Conservation (phyloP, 2,113 vertebrate genomes). For the Channa argus region DNA sequence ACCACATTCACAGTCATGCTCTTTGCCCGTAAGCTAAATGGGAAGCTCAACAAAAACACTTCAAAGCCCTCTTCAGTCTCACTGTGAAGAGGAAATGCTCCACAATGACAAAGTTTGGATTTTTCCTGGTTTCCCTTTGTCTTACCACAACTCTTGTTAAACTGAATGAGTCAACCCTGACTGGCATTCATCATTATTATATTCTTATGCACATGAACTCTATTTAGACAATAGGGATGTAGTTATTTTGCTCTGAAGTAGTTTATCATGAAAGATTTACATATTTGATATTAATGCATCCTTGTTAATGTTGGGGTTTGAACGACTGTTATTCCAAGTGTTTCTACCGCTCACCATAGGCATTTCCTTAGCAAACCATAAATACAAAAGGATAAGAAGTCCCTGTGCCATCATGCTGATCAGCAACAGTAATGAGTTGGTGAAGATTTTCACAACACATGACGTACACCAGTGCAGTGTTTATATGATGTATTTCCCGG, state of each 20-base stretch:
- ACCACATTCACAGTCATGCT: slow-evolving; percentile 56
- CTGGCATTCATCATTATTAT: slow-evolving; percentile 26
- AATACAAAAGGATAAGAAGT: slow-evolving; percentile 7
- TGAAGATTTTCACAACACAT: neutral
- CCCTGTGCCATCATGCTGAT: slow-evolving; percentile 12
- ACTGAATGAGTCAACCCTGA: slow-evolving; percentile 48
- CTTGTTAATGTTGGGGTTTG: slow-evolving; percentile 16
- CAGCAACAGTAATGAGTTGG: slow-evolving; percentile 27
- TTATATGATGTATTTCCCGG: slow-evolving; percentile 42
- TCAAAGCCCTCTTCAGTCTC: slow-evolving; percentile 60
- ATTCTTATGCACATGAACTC: slow-evolving; percentile 5
- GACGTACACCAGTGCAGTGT: neutral
- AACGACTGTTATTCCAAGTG: slow-evolving; percentile 53
- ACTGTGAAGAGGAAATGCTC: slow-evolving; percentile 59
- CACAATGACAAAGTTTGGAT: slow-evolving; percentile 66
- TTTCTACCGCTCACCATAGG: slow-evolving; percentile 14
- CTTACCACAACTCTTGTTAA: slow-evolving; percentile 60
- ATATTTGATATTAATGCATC: slow-evolving; percentile 15
- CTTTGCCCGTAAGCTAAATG: slow-evolving; percentile 60
- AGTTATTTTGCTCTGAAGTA: neutral
- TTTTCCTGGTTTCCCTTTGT: slow-evolving; percentile 63
- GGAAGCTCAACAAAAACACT: slow-evolving; percentile 57
- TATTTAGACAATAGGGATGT: neutral
- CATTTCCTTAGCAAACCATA: slow-evolving; percentile 39
- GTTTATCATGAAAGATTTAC: slow-evolving; percentile 1